Evolutionary conservation across 2,888 invertebrate species (phyloP).

Genomic region (Agriotes lineatus): DNA sequence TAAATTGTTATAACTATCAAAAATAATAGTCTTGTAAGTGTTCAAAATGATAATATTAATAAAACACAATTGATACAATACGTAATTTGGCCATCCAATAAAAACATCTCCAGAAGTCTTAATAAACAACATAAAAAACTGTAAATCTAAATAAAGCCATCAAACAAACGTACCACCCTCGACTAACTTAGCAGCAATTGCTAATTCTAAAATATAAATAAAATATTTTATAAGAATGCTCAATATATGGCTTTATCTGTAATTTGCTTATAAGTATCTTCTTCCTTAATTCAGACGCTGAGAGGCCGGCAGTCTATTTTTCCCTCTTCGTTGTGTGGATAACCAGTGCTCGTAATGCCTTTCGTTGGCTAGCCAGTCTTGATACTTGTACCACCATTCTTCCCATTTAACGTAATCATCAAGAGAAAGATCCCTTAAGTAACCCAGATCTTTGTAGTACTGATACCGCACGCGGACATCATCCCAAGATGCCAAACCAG

Average conservation of each 20-base stretch:
- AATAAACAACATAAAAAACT: too few relatives aligned
- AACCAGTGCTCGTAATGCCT: constrained; percentile 82
- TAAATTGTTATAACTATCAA: too few relatives aligned
- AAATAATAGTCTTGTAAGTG: too few relatives aligned
- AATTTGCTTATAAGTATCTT: neutral
- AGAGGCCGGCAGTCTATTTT: constrained; percentile 61
- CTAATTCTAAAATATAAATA: neutral
- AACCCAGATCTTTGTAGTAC: constrained; percentile 90
- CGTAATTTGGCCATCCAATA: too few relatives aligned
- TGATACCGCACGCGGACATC: constrained; percentile 89
- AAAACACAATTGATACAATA: too few relatives aligned
- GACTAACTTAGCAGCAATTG: neutral
- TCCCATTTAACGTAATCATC: constrained; percentile 94
- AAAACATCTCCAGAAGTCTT: too few relatives aligned
- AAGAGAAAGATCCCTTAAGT: constrained; percentile 80
- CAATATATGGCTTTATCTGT: neutral
- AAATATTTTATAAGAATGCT: neutral
- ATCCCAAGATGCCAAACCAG: constrained; percentile 86
- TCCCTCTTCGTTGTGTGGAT: constrained; percentile 63
- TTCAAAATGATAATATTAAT: too few relatives aligned
- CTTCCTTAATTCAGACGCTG: constrained; percentile 61
- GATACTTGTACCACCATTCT: constrained; percentile 95
- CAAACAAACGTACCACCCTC: neutral
- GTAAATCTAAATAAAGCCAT: too few relatives aligned
- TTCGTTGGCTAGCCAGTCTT: constrained; percentile 90